Evolutionary conservation across 2,797 vertebrate species (phyloP), one percentile per base, ranked within the genome.

Genomic region (Halcyon badia): DNA sequence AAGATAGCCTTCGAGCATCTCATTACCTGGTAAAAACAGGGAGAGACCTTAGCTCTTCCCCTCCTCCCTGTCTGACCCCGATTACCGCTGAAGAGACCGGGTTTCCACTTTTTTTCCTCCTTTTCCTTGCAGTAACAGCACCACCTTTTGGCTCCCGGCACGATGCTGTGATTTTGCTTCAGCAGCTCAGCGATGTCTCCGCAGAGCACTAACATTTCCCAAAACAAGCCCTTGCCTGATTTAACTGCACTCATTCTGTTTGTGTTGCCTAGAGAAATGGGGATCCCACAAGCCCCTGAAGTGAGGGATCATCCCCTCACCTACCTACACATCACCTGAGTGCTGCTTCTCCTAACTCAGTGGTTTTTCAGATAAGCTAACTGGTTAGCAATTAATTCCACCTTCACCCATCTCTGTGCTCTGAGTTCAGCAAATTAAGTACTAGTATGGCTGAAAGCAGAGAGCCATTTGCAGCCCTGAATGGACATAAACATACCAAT

Each of bases 61-160:
- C 7, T 37, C 24, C 44, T 42, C 49, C 28, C 20, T 26, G 18
- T n/a, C 31, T 49, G 61, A 69, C 17, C 25, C 6, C 6, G 17
- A 37, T 16, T 6, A 37, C 10, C 1, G 3, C 30, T 51, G 72
- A 49, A 71, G 31, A 48, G 7, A 17, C 2, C 0, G 2, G 8
- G 9, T 16, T 68, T 19, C 2, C 4, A 4, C 33, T 57, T 58
- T 51, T 48, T 48, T 49, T 26, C 21, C 10, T 68, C 20, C 5
- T 91, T 9, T 64, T 91, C 51, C 81, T 83, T 83, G 83, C 75
- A 72, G 89, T 81, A 93, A 96, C 41, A 97, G 97, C 97, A 94
- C 97, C 97, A 95, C 83, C 96, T 97, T 87, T 91, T 57, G 96
- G 93, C 25, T 87, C 15, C 25, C 2, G 1, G 24, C 3, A 5